Percentiles rank a stretch among this genome's conserved stretches.
Conservation (phyloP, 2,888 invertebrate genomes). For the Drosophila meridionalis region DNA sequence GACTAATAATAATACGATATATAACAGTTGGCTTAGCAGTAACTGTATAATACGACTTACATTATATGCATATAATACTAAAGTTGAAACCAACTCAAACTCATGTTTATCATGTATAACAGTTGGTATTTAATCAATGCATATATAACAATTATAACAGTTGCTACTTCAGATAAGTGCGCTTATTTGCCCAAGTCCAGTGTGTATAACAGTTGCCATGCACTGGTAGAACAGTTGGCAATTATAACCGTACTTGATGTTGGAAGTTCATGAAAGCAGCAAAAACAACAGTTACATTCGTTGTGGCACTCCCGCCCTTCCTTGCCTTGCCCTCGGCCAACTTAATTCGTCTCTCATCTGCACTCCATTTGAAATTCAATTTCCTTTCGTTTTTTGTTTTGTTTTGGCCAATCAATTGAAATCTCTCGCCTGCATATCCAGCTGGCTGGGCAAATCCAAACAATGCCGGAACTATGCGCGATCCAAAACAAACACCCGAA, state of each 20-base stretch:
- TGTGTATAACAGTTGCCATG: not conserved
- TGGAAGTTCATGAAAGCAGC: not conserved
- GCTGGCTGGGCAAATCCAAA: conserved; percentile 56
- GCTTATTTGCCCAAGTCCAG: not conserved
- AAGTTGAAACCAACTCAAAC: not conserved
- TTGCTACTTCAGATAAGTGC: not conserved
- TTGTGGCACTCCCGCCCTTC: not conserved
- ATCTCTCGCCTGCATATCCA: conserved; percentile 60
- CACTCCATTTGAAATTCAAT: conserved; percentile 68
- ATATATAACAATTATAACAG: not conserved
- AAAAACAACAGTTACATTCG: conserved; percentile 1
- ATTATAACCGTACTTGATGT: not conserved
- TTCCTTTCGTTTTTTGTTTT: conserved; percentile 69
- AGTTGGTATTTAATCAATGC: conserved; percentile 12
- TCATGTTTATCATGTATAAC: conserved; percentile 11
- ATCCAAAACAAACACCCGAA: conserved; percentile 57
- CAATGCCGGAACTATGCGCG: conserved; percentile 71
- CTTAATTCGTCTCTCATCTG: not conserved
- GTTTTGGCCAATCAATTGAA: conserved; percentile 72
- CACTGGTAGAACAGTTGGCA: not conserved
- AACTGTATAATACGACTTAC: not conserved
- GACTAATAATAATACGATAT: not conserved
- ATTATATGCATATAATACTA: conserved; percentile 14
- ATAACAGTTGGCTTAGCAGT: not conserved
- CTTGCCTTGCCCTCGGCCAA: not conserved